Evolutionary conservation across 2,797 vertebrate genomes (phyloP).

Genomic region (Argya squamiceps): DNA sequence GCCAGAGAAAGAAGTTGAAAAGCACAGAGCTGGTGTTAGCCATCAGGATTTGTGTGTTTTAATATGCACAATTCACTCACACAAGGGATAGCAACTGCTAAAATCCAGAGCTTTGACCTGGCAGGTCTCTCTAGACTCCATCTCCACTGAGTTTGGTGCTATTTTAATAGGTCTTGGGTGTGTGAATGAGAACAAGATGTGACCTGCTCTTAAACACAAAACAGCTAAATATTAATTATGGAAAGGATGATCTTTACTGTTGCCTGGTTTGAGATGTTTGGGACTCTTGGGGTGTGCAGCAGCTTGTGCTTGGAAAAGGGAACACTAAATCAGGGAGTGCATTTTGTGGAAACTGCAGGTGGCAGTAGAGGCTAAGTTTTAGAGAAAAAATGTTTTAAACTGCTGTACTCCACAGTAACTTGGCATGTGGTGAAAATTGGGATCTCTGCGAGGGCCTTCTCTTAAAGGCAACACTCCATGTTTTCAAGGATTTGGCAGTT

Average conservation of each 20-base stretch:
- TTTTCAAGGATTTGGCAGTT: not conserved
- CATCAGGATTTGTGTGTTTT: not conserved
- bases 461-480: not conserved
- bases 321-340: not conserved
- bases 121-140: not conserved
- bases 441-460: not conserved
- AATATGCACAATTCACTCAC: not conserved
- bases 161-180: not conserved
- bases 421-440: not conserved
- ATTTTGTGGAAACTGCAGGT: constrained; percentile 37
- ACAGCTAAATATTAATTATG: not conserved
- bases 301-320: not conserved
- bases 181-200: not conserved
- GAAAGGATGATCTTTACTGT: not conserved
- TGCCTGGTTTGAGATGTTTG: not conserved
- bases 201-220: not conserved
- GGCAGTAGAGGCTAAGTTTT: constrained; percentile 52
- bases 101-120: not conserved
- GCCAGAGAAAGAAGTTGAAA: not conserved
- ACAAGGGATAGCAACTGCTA: not conserved
- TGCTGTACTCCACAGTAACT: not conserved
- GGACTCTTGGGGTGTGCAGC: not conserved
- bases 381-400: not conserved
- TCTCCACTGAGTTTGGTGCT: not conserved
- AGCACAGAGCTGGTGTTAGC: not conserved